Base-by-base conservation (phyloP, 2,797 vertebrate genomes). In the Gymnothorax javanicus region DNA sequence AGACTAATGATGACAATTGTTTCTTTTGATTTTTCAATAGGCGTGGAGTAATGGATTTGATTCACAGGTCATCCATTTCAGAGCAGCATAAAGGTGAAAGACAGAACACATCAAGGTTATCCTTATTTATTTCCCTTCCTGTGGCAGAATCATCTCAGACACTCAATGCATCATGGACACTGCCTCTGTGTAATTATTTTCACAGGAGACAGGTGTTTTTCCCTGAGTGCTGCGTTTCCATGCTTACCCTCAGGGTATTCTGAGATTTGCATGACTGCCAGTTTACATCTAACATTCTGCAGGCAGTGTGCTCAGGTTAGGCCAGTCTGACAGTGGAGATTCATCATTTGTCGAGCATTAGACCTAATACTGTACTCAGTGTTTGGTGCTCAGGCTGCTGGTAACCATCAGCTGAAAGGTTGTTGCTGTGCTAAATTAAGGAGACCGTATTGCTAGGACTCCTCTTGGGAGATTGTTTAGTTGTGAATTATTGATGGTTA, bases 161-260 rank as follows among this genome's bases (percentile, higher is more conserved):
- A 67, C 59, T 62, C 59, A 54, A 43, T 64, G 25, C 59, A 84
- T 84, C 43, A 67, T 11, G 59, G 59, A 69, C 59, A 52, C 59
- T 83, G 81, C 57, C 56, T 86, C n/a, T 43, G 81, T 82, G 64
- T 87, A 59, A 87, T 87, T 83, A 83, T 83, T 87, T 59, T 83
- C 81, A 69, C 67, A 59, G 52, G 12, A 87, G 64, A 59, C 86
- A 83, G 81, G 64, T 73, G 86, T 67, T 86, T 83, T 56, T 86
- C 25, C 17, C 60, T 71, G 81, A 79, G 64, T 54, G n/a, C 20
- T 25, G 81, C 60, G 69, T 43, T 83, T 69, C 82, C 83, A 64
- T 71, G 59, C 25, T 59, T 17, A 69, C 79, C 64, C 77, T 11
- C 81, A 67, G 86, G 81, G 56, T 69, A 33, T 86, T 52, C 43